Base-by-base conservation (phyloP, 2,888 invertebrate genomes). In the Cryptus armator region DNA sequence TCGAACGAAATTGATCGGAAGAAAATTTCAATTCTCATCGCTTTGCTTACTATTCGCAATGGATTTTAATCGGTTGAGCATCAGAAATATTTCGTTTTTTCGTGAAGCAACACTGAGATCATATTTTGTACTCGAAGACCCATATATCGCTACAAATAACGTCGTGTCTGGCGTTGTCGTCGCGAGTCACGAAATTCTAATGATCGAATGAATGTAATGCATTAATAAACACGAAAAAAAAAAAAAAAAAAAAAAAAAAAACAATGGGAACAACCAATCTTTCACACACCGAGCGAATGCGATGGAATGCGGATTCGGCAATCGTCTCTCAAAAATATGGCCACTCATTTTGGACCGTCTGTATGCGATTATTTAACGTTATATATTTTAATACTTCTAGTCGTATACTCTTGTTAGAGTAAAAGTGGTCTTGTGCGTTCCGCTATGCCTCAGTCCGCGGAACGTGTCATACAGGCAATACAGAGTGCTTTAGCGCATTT, bases 361-460 rank as follows among this genome's bases (percentile, higher is more conserved):
- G 91, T 91, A 91, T 90, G 78, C 89, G 89, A 91, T 92, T 89
- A 92, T 92, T 91, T 37, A 90, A 91, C 88, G 88, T 91, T 91
- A 92, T 89, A 91, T 51, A 74, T 84, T 86, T 83, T 93, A 93
- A 93, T 93, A 93, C 93, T 93, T 93, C 93, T 93, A 93, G 92
- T 93, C 93, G 93, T 93, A 93, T 93, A 93, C 93, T 92, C 92
- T 91, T 90, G 90, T 89, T 92, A 93, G 93, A 93, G 93, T 93
- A 93, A 92, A 92, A 92, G 90, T 93, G 93, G 91, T 93, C 93
- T 93, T 90, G 90, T 92, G 91, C 91, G 89, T 89, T 90, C 90
- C 91, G 89, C 89, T 86, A 86, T 86, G 74, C 86, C 86, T 85
- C 81, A 74, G 79, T 83, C 70, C 76, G 85, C 85, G 90, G 89